These are phyloP conservation scores for Hypocryptadius cinnamomeus DNA, from an alignment of 2,113 vertebrate species.

Conservation along the genomic window DNA sequence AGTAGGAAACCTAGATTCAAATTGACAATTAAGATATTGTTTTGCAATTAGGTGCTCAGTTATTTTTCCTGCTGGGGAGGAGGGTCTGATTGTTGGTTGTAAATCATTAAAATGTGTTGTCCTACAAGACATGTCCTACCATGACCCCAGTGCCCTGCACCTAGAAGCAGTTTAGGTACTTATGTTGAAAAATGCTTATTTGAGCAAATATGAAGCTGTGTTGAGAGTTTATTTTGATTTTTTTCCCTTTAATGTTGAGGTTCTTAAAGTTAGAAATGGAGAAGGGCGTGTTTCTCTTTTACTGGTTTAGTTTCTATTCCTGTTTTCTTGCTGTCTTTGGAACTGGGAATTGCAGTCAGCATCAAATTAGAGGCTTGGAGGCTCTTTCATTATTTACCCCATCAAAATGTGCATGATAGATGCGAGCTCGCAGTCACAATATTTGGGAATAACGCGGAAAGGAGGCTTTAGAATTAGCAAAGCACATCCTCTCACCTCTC, in stretches of 20 bases:
- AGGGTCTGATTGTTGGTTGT: background rate
- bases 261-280: background rate
- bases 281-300: background rate
- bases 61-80: background rate
- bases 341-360: conserved; percentile 4
- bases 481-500: background rate
- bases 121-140: background rate
- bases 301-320: conserved; percentile 34
- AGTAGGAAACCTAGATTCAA: conserved; percentile 10
- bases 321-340: conserved; percentile 1
- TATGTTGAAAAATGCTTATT: background rate
- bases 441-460: background rate
- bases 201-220: background rate
- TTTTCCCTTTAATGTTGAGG: background rate
- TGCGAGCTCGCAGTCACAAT: background rate
- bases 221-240: background rate
- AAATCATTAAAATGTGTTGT: background rate
- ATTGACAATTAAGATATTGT: conserved; percentile 15
- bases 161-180: background rate
- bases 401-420: background rate
- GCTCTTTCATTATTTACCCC: conserved; percentile 5
- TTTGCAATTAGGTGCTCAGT: background rate
- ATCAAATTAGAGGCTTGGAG: background rate
- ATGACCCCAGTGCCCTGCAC: background rate
- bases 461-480: background rate